A percentile compares a stretch with the other conserved stretches of the same genome.
These are phyloP conservation scores for Cyrtorhinus lividipennis DNA, from an alignment of 1,140 invertebrate species.

Conservation along the genomic window DNA sequence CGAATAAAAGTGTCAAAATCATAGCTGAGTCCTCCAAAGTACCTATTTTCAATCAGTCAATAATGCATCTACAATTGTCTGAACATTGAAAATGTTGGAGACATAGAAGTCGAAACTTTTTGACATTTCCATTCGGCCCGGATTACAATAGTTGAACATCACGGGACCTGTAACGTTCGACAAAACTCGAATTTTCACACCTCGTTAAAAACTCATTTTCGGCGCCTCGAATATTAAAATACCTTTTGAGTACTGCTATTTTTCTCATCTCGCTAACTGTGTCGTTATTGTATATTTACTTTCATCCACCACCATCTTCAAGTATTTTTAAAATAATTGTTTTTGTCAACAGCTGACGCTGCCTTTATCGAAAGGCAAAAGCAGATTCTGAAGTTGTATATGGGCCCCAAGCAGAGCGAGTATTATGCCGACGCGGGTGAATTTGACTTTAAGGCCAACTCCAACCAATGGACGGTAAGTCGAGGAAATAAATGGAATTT, in stretches of 20 bases:
- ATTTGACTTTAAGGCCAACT: conserved; percentile 11
- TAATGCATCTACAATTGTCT: neutral
- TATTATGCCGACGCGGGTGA: conserved; percentile 4
- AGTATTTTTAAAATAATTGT: neutral
- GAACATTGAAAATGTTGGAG: neutral
- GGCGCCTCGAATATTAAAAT: too few species aligned
- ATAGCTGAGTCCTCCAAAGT: too few species aligned
- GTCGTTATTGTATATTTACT: too few species aligned
- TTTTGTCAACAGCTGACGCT: neutral
- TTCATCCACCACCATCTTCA: neutral
- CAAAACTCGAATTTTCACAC: neutral
- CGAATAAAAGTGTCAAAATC: too few species aligned
- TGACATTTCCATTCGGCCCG: neutral
- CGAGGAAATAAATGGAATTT: neutral
- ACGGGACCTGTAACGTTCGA: neutral
- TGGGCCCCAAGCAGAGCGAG: conserved; percentile 5
- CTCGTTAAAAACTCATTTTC: neutral
- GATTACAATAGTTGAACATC: neutral
- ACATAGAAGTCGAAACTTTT: neutral
- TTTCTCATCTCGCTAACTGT: too few species aligned
- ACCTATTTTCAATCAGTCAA: neutral
- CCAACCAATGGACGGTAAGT: conserved; percentile 9
- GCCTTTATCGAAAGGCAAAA: conserved; percentile 12
- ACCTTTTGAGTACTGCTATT: too few species aligned
- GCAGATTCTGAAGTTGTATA: conserved; percentile 6